Evolutionary conservation across 2,113 vertebrate genomes (phyloP), one percentile per base, ranked within the genome.

Genomic region (Crotophaga sulcirostris): DNA sequence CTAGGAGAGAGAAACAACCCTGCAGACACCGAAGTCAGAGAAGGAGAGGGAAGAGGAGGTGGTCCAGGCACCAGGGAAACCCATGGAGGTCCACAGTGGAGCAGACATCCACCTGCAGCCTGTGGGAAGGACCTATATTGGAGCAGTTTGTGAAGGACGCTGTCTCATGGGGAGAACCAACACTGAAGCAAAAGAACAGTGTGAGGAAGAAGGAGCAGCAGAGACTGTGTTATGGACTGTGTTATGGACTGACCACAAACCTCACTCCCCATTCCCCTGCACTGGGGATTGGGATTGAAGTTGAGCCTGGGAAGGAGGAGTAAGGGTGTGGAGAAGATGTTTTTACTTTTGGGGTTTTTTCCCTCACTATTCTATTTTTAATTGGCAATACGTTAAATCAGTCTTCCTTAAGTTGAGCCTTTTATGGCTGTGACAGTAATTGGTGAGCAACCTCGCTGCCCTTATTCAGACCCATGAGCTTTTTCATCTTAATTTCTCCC

Each of bases 61-160:
- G 3, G 3, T 59, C 34, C 45, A 28, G 23, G 6, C 1, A 0
- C 11, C 0, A 1, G 23, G 69, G 40, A 18, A 42, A 13, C 40
- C 40, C 40, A 42, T 42, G 40, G 40, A 42, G 40, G 40, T 42
- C 40, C 40, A 11, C 40, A 42, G 40, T 49, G 47, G 47, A 49
- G 20, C 20, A 49, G 19, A 49, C 21, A 49, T 49, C 40, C 40
- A 42, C 40, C 40, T 42, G 40, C 40, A 42, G 40, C 40, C 40
- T 42, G 40, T 42, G 40, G 40, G 34, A 55, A 59, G 11, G 25
- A 16, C 6, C 12, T 10, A 19, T 0, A 1, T 3, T 47, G n/a
- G 36, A 82, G 11, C 1, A 72, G 31, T 36, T 70, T n/a, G 31
- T 29, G 51, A 55, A 47, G 11, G n/a, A 42, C 34, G 42, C 13